Percentiles rank a stretch among this genome's conserved stretches.
Conservation (phyloP, 2,113 vertebrate genomes). For the Pelusios castaneus region DNA sequence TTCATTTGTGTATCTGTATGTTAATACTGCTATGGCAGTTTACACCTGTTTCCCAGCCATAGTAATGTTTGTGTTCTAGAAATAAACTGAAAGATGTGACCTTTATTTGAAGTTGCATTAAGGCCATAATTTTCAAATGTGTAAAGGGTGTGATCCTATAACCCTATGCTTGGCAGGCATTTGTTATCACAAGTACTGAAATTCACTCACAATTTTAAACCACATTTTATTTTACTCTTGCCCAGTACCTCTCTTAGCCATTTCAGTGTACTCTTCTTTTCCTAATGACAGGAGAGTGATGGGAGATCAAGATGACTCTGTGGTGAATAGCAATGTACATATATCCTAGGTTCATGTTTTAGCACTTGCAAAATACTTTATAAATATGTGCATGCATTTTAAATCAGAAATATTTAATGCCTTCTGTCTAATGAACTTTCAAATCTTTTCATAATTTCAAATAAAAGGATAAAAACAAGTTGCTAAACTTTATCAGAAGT, state of each 20-base stretch:
- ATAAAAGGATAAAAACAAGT: neutral
- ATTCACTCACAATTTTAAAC: neutral
- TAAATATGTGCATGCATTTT: neutral
- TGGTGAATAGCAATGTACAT: neutral
- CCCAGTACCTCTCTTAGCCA: neutral
- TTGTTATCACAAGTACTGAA: neutral
- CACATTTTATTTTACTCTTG: neutral
- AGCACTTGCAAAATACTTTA: neutral
- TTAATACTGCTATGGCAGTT: neutral
- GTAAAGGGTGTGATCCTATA: neutral
- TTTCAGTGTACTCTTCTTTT: neutral
- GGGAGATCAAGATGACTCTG: neutral
- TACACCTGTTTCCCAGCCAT: neutral
- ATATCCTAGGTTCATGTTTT: neutral
- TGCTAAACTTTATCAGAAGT: neutral
- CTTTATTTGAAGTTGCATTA: neutral
- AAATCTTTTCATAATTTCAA: neutral
- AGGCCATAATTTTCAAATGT: neutral
- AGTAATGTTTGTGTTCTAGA: neutral
- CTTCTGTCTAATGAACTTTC: neutral
- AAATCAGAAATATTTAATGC: neutral
- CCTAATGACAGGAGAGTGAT: neutral
- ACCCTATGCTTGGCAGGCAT: neutral
- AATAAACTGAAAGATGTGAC: neutral
- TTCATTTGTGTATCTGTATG: neutral